Evolutionary conservation across 1,140 invertebrate species (phyloP).

Genomic region (Planococcus citri): DNA sequence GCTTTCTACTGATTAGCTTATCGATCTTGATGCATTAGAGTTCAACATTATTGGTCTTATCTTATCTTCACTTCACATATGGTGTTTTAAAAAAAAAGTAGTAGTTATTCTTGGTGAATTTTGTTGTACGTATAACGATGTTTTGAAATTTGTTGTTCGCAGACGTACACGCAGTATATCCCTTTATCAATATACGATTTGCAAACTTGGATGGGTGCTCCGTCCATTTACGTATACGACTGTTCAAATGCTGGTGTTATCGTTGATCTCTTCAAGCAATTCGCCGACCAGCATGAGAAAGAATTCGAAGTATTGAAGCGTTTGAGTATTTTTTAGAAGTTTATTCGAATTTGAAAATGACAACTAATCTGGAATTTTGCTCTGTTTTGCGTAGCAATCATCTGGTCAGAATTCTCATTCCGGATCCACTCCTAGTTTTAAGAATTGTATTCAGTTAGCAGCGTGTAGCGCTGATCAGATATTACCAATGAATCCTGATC

Average conservation of each 20-base stretch:
- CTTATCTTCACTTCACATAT: not conserved
- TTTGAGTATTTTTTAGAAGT: not conserved
- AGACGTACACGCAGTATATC: slow-evolving; percentile 98
- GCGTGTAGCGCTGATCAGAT: slow-evolving; percentile 85
- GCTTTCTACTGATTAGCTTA: not conserved
- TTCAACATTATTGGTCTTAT: not conserved
- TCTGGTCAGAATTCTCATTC: slow-evolving; percentile 21
- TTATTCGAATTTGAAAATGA: not conserved
- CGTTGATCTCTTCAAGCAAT: slow-evolving; percentile 81
- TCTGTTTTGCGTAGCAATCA: slow-evolving; percentile 23
- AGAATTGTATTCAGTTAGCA: slow-evolving; percentile 90
- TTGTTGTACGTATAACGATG: no score
- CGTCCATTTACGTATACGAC: slow-evolving; percentile 98
- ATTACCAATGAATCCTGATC: slow-evolving; percentile 92
- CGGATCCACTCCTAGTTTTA: slow-evolving; percentile 45
- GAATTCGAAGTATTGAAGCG: slow-evolving; percentile 70
- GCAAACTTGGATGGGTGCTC: slow-evolving; percentile 97
- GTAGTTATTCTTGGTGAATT: no score
- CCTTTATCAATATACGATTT: slow-evolving; percentile 95
- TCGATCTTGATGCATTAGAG: not conserved
- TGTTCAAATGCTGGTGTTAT: slow-evolving; percentile 97
- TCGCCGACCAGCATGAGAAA: slow-evolving; percentile 79
- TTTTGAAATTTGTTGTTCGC: slow-evolving; percentile 29
- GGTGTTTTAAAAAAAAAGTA: no score
- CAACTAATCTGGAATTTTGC: not conserved